Evolutionary conservation across 2,888 invertebrate genomes (phyloP).

Genomic region (Epinotia demarniana): DNA sequence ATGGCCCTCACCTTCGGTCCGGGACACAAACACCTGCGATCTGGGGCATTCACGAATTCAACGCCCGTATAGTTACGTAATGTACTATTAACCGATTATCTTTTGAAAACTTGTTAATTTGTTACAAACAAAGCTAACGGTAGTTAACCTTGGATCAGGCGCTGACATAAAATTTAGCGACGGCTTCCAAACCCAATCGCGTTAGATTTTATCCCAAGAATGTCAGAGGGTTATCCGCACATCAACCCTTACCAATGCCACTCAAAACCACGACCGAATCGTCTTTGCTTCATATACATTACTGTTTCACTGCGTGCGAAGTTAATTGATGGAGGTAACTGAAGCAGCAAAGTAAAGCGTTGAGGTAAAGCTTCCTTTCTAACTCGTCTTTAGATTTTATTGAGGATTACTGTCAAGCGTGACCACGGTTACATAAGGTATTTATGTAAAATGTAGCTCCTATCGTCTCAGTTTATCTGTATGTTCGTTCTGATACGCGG

Average conservation of each 20-base stretch:
- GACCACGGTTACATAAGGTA: slow-evolving; percentile 73
- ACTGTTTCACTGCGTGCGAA: slow-evolving; percentile 13
- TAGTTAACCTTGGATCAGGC: neutral
- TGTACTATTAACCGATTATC: no score
- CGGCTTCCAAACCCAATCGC: slow-evolving; percentile 74
- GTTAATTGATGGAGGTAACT: neutral
- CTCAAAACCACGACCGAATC: slow-evolving; percentile 43
- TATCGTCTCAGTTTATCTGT: slow-evolving; percentile 57
- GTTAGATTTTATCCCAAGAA: slow-evolving; percentile 74
- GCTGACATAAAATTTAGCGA: slow-evolving; percentile 48
- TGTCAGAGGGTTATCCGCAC: slow-evolving; percentile 76
- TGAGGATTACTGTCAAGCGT: slow-evolving; percentile 59
- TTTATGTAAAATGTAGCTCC: slow-evolving; percentile 72
- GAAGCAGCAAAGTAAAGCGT: slow-evolving; percentile 51
- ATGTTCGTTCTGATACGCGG: slow-evolving; percentile 37
- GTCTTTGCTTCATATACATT: slow-evolving; percentile 50
- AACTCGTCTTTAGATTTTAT: slow-evolving; percentile 48
- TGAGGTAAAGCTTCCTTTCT: slow-evolving; percentile 26
- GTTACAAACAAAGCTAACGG: slow-evolving; percentile 16
- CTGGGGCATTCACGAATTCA: no score
- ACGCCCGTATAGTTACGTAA: no score
- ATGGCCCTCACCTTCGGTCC: no score
- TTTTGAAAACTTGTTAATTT: neutral
- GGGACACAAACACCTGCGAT: no score
- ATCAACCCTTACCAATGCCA: slow-evolving; percentile 62